Conservation (phyloP, 2,888 invertebrate species). For the Ecliptopera silaceata region DNA sequence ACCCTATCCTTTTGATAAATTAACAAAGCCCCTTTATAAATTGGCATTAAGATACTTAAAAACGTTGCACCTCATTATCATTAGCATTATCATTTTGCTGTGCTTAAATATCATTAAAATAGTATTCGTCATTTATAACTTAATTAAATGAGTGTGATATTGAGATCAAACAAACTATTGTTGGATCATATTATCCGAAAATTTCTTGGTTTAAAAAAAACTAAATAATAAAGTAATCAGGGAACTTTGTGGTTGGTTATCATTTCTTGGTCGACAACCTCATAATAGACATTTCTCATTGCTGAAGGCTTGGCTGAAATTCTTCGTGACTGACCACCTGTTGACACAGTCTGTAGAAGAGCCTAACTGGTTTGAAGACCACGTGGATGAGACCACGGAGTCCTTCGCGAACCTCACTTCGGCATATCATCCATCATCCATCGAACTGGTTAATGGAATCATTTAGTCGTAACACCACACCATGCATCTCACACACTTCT, state of each 20-base stretch:
- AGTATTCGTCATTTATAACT: too few relatives aligned
- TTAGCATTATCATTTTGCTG: slow-evolving; percentile 30
- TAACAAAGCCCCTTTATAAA: slow-evolving; percentile 79
- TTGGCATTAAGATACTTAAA: slow-evolving; percentile 59
- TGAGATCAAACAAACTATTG: too few relatives aligned
- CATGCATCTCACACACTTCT: slow-evolving; percentile 55
- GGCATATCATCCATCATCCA: slow-evolving; percentile 70
- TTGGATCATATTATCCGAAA: too few relatives aligned
- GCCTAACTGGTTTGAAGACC: slow-evolving; percentile 74
- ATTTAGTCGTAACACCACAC: slow-evolving; percentile 64
- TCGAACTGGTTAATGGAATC: slow-evolving; percentile 78
- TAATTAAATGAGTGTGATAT: too few relatives aligned
- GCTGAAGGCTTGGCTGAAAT: slow-evolving; percentile 83
- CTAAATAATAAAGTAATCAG: not conserved
- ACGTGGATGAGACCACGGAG: slow-evolving; percentile 67
- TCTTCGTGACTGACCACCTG: slow-evolving; percentile 81
- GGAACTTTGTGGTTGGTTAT: slow-evolving; percentile 18
- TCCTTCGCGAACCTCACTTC: slow-evolving; percentile 61
- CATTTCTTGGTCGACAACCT: not conserved
- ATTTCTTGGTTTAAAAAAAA: not conserved
- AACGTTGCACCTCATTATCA: slow-evolving; percentile 38
- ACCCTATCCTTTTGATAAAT: slow-evolving; percentile 22
- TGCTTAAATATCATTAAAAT: slow-evolving; percentile 7
- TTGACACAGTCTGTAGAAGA: slow-evolving; percentile 77
- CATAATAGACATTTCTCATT: slow-evolving; percentile 60